Conservation (phyloP, 2,888 invertebrate species). For the Lingula anatina region DNA sequence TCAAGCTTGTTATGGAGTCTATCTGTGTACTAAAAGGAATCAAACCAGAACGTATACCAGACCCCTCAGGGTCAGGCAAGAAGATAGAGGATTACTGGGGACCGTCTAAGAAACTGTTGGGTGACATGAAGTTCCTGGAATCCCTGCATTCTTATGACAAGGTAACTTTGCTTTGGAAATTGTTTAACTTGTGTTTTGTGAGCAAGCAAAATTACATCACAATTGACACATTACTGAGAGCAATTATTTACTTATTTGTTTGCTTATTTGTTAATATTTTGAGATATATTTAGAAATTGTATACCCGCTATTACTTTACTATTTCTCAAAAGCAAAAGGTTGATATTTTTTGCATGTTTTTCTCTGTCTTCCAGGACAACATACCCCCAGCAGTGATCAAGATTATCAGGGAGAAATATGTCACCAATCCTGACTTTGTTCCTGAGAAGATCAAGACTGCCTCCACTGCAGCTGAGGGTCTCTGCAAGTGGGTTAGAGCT, state of each 20-base stretch:
- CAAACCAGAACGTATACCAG: constrained; percentile 51
- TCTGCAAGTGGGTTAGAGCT: constrained; percentile 52
- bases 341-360: no score
- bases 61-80: constrained; percentile 51
- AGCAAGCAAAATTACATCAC: no score
- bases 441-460: constrained; percentile 84
- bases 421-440: constrained; percentile 78
- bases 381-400: constrained; percentile 46
- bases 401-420: constrained; percentile 51
- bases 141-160: constrained; percentile 47
- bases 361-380: constrained; percentile 37
- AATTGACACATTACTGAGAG: no score
- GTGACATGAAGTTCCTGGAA: constrained; percentile 53
- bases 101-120: constrained; percentile 49
- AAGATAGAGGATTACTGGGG: constrained; percentile 54
- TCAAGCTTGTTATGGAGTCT: constrained; percentile 52
- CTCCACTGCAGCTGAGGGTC: constrained; percentile 84
- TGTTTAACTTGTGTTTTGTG: no score
- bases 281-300: no score
- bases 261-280: no score
- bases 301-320: no score
- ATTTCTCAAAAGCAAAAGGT: no score
- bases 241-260: no score
- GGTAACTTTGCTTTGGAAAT: constrained; percentile 16
- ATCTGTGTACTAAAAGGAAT: constrained; percentile 51